Conservation (phyloP, 1,140 invertebrate genomes). For the Caenorhabditis elegans region WBcel235 BX284603.4:6507001-6507500, state of each 20-base stretch:
- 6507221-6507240: too few species aligned
- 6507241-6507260: too few species aligned
- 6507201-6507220: constrained; percentile 70
- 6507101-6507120: constrained; percentile 42
- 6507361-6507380: constrained; percentile 74
- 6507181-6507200: constrained; percentile 81
- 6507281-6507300: background rate
- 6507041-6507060: constrained; percentile 33
- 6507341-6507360: too few species aligned
- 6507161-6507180: constrained; percentile 70
- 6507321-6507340: too few species aligned
- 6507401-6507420: constrained; percentile 73
- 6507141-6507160: constrained; percentile 45
- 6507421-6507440: constrained; percentile 43
- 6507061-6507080: too few species aligned
- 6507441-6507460: constrained; percentile 14
- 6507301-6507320: too few species aligned
- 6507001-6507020: constrained; percentile 24
- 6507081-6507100: too few species aligned
- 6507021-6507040: constrained; percentile 6
- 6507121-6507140: constrained; percentile 39
- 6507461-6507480: constrained; percentile 27
- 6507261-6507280: too few species aligned
- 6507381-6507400: constrained; percentile 82
- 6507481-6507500: constrained; percentile 19